phyloP scores from a whole-genome alignment of 2,888 invertebrate genomes.

The Platycheirus albimanus region DNA sequence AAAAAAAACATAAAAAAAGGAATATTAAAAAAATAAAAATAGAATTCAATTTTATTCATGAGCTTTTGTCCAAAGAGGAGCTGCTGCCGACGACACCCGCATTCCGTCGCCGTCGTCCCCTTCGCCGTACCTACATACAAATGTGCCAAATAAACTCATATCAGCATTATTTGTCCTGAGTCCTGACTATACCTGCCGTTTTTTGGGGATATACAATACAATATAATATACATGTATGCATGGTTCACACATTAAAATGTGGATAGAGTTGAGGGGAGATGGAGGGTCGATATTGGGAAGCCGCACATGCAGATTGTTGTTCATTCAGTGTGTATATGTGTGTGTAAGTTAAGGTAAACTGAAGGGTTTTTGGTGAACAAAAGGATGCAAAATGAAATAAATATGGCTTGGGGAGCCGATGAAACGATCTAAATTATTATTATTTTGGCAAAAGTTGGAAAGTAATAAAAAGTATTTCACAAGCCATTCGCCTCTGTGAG shows the following conservation, averaged over 20 bases:
- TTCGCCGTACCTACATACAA: no score
- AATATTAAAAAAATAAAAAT: constrained; percentile 3
- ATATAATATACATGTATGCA: not conserved
- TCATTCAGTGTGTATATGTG: not conserved
- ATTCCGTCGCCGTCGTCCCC: no score
- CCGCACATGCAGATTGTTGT: not conserved
- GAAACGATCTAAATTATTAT: not conserved
- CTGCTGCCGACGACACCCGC: no score
- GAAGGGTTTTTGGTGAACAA: constrained; percentile 46
- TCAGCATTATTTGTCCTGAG: constrained; percentile 31
- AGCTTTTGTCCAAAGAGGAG: constrained; percentile 47
- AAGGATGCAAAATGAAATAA: constrained; percentile 32
- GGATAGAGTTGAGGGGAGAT: no score
- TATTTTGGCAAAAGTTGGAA: not conserved
- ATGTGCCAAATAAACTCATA: constrained; percentile 60
- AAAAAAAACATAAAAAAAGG: not conserved
- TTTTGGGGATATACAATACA: constrained; percentile 36
- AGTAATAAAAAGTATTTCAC: no score
- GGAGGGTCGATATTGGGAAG: not conserved
- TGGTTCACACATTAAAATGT: constrained; percentile 2
- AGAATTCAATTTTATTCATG: constrained; percentile 66
- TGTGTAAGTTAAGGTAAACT: constrained; percentile 6
- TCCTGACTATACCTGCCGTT: constrained; percentile 38
- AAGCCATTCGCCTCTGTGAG: no score
- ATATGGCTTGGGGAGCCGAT: not conserved